Evolutionary conservation across 2,797 vertebrate species (phyloP).

Genomic region (Champsocephalus gunnari): DNA sequence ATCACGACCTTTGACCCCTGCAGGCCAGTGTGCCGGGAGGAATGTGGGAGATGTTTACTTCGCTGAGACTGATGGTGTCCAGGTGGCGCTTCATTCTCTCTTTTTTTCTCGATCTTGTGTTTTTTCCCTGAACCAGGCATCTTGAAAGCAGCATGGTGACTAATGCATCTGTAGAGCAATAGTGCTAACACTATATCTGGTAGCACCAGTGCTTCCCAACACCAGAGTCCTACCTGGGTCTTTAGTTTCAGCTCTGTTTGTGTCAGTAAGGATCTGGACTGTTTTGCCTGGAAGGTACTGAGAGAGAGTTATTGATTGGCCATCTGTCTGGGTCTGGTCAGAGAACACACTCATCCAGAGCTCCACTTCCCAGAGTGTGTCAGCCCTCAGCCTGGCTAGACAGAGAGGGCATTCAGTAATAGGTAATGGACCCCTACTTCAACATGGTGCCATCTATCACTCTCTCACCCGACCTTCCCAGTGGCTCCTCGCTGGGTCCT

Average conservation of each 20-base stretch:
- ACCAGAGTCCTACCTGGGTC: background rate
- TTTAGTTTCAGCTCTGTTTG: conserved; percentile 31
- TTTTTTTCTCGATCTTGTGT: conserved; percentile 66
- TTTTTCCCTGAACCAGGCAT: conserved; percentile 59
- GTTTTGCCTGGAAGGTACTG: conserved; percentile 60
- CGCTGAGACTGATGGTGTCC: conserved; percentile 96
- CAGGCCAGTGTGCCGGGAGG: conserved; percentile 93
- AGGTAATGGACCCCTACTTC: conserved; percentile 74
- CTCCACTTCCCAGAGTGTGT: conserved; percentile 68
- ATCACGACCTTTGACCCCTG: conserved; percentile 95
- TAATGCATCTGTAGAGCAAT: conserved; percentile 27
- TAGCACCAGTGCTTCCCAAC: background rate
- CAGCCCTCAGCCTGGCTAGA: conserved; percentile 59
- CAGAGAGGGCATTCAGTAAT: conserved; percentile 69
- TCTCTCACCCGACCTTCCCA: conserved; percentile 65
- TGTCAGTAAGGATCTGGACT: conserved; percentile 35
- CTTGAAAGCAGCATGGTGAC: conserved; percentile 52
- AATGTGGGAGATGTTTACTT: conserved; percentile 98
- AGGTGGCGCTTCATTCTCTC: conserved; percentile 86
- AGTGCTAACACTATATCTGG: conserved; percentile 5
- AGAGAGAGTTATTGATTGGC: conserved; percentile 70
- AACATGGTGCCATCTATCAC: conserved; percentile 78
- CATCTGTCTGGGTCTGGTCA: conserved; percentile 57
- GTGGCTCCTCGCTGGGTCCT: conserved; percentile 77
- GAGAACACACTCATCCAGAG: conserved; percentile 58